A percentile compares a stretch with the other conserved stretches of the same genome.
phyloP scores from a whole-genome alignment of 2,113 vertebrate genomes.

The Steatornis caripensis region DNA sequence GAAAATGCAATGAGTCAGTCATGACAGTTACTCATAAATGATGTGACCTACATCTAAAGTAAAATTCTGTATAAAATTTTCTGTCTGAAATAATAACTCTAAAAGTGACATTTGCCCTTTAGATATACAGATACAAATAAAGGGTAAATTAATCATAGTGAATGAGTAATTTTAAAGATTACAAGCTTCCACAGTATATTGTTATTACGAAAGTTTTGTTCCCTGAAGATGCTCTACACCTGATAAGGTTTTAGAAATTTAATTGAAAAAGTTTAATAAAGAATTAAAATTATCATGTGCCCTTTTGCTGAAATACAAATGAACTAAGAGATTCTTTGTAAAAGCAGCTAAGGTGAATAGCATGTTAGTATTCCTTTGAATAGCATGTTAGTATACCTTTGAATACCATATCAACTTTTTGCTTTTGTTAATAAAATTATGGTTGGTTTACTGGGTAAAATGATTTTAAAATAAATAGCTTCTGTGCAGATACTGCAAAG shows the following conservation, averaged over 20 bases:
- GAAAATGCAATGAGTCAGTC: not conserved
- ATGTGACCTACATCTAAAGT: conserved; percentile 30
- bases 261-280: conserved; percentile 67
- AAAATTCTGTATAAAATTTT: conserved; percentile 39
- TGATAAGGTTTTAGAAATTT: conserved; percentile 66
- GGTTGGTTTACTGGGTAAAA: conserved; percentile 47
- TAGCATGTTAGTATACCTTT: conserved; percentile 43
- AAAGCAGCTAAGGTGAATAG: conserved; percentile 19
- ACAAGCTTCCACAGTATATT: not conserved
- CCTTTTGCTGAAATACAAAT: conserved; percentile 31
- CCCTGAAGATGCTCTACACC: conserved; percentile 22
- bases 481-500: conserved; percentile 50
- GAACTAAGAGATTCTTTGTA: conserved; percentile 15
- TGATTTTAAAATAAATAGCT: conserved; percentile 68
- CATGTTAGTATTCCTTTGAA: conserved; percentile 55
- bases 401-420: conserved; percentile 47
- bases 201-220: conserved; percentile 33
- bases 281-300: conserved; percentile 58
- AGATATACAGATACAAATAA: conserved; percentile 59
- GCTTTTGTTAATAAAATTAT: conserved; percentile 70
- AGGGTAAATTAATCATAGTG: conserved; percentile 59
- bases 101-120: conserved; percentile 62
- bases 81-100: conserved; percentile 33
- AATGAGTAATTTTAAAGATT: conserved; percentile 59
- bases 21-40: not conserved